phyloP scores from a whole-genome alignment of 2,888 invertebrate genomes.

The Drosophila anomalipes region DNA sequence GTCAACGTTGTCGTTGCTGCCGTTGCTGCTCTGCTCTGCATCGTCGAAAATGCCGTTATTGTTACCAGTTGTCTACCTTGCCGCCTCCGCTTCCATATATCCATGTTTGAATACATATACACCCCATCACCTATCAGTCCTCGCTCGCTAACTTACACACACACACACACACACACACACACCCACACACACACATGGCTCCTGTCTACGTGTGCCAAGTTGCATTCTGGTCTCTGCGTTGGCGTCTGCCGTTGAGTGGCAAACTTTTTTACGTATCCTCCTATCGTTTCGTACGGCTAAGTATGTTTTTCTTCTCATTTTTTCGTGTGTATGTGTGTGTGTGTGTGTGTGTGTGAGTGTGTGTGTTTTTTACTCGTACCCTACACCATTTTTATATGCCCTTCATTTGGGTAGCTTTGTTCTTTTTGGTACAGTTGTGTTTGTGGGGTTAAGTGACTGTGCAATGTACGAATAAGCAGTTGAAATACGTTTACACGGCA shows the following conservation, averaged over 20 bases:
- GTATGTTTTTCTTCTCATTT: conserved; percentile 42
- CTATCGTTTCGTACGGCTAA: conserved; percentile 41
- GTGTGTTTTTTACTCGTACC: conserved; percentile 32
- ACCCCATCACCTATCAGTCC: conserved; percentile 16
- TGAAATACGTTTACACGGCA: conserved; percentile 35
- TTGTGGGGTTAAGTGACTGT: conserved; percentile 65
- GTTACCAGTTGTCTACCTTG: conserved; percentile 76
- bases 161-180: not conserved
- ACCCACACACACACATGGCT: conserved; percentile 11
- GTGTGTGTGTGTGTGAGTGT: conserved; percentile 13
- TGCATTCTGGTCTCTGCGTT: conserved; percentile 49
- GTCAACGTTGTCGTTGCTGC: conserved; percentile 55
- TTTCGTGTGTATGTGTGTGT: conserved; percentile 19
- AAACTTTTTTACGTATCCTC: conserved; percentile 60
- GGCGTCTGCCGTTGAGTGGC: conserved; percentile 77
- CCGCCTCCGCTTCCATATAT: conserved; percentile 23
- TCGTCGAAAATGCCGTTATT: conserved; percentile 82
- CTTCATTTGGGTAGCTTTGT: conserved; percentile 75
- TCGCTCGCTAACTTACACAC: not conserved
- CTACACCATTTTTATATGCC: conserved; percentile 70
- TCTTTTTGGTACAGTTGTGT: conserved; percentile 77
- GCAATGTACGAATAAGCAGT: conserved; percentile 46
- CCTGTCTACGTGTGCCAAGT: conserved; percentile 62
- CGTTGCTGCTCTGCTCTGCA: conserved; percentile 47
- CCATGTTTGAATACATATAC: conserved; percentile 32